Base-by-base conservation (phyloP, 2,113 vertebrate genomes). In the Tyrannus savana region DNA sequence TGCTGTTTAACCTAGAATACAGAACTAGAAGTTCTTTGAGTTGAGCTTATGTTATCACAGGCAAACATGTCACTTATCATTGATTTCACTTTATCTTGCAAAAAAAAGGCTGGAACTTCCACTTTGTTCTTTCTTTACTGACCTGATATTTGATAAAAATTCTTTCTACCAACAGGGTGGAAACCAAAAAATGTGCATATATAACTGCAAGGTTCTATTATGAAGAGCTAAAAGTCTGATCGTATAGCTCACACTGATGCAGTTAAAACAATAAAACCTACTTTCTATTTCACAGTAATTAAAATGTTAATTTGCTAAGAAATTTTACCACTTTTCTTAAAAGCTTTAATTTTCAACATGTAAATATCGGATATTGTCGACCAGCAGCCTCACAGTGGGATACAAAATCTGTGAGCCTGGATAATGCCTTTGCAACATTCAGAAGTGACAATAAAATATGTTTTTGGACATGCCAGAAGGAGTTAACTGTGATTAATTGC, bases 401-500 rank as follows among this genome's bases (percentile, higher is more conserved):
- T 78, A 77, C 3, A 22, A 94, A 96, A 93, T 96, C 87, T 96
- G 92, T 49, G 69, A 95, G 87, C 44, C 73, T 80, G 92, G 94
- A 96, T 97, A 97, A 95, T 94, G 85, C 72, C 69, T 94, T 93
- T 91, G 83, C 95, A 97, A 96, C 72, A 90, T 76, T 85, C 71
- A 80, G 69, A 91, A 95, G 44, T 73, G 83, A 94, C 90, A 90
- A 89, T 23, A 30, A 91, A 95, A 91, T 91, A 90, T 13, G 3
- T 41, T 96, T 95, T 93, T 87, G 76, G 93, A 93, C 27, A 84
- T 47, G 46, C 85, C 82, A 72, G 94, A 84, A 91, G 73, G 69
- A 97, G 74, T 96, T 96, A 96, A 89, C 64, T 93, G 74, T 93
- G 95, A 97, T 96, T 96, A 96, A 96, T 84, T 95, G 50, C 44